Conservation (phyloP, 2,113 vertebrate species). For the Monopterus albus region DNA sequence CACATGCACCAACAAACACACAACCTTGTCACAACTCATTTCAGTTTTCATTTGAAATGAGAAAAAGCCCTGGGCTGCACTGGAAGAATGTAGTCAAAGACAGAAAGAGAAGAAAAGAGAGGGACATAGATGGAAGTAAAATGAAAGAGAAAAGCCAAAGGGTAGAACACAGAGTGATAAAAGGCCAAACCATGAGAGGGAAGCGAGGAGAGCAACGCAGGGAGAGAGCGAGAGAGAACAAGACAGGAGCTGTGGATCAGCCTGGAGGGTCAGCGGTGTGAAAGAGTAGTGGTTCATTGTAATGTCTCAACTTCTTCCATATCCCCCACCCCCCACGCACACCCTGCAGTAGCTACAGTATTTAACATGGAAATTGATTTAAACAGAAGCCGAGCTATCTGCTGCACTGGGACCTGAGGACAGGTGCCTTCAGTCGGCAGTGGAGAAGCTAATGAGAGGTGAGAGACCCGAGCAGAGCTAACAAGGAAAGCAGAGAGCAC, state of each 20-base stretch:
- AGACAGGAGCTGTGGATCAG: constrained; percentile 55
- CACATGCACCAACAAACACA: constrained; percentile 33
- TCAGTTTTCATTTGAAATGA: constrained; percentile 72
- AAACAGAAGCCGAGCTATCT: constrained; percentile 73
- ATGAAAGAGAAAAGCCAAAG: constrained; percentile 68
- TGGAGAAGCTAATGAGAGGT: constrained; percentile 79
- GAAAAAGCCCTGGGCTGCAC: constrained; percentile 74
- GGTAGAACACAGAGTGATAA: constrained; percentile 68
- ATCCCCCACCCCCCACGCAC: constrained; percentile 21
- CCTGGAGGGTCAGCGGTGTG: constrained; percentile 64
- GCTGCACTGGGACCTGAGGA: constrained; percentile 72
- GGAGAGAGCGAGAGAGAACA: constrained; percentile 31
- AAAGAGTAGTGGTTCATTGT: constrained; percentile 64
- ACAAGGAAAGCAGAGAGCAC: constrained; percentile 66
- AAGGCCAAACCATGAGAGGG: constrained; percentile 54
- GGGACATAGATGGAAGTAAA: constrained; percentile 50
- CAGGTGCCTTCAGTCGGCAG: constrained; percentile 78
- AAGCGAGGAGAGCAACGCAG: background rate
- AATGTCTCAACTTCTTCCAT: constrained; percentile 58
- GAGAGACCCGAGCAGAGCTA: constrained; percentile 72
- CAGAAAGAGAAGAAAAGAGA: constrained; percentile 31
- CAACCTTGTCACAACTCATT: constrained; percentile 71
- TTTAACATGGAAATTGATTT: constrained; percentile 84
- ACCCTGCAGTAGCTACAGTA: constrained; percentile 68
- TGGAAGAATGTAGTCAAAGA: constrained; percentile 64